phyloP scores from a whole-genome alignment of 2,888 invertebrate species.

The Nymphalis polychloros region DNA sequence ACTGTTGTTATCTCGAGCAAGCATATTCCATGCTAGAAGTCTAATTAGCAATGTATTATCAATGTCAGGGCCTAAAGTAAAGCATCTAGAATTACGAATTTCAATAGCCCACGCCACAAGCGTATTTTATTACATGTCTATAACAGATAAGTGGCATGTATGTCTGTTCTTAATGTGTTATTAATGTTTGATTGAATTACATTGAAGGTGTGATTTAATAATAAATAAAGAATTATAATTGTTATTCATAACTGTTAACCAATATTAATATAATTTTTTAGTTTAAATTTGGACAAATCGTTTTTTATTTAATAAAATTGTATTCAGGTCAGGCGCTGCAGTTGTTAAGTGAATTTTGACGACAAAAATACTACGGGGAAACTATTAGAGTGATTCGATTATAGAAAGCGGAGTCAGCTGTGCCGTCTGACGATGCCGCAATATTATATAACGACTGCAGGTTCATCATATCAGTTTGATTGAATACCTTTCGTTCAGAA shows the following conservation, averaged over 20 bases:
- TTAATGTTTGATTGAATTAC: background rate
- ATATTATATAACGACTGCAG: constrained; percentile 66
- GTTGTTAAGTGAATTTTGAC: constrained; percentile 46
- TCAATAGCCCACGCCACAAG: constrained; percentile 6
- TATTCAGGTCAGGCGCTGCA: constrained; percentile 59
- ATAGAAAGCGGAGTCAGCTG: constrained; percentile 38
- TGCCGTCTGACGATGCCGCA: constrained; percentile 49
- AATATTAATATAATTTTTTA: no score
- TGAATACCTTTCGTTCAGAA: background rate
- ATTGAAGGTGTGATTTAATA: background rate
- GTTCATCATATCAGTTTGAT: constrained; percentile 28
- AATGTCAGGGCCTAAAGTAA: constrained; percentile 8
- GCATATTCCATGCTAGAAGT: background rate
- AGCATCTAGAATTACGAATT: constrained; percentile 4
- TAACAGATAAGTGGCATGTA: background rate
- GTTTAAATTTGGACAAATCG: constrained; percentile 26
- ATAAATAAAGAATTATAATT: background rate
- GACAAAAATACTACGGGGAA: constrained; percentile 38
- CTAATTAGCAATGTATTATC: background rate
- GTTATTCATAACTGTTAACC: no score
- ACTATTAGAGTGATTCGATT: constrained; percentile 44
- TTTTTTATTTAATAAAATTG: constrained; percentile 52
- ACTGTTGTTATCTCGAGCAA: no score
- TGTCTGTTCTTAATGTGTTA: background rate
- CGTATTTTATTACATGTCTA: constrained; percentile 4